Evolutionary conservation across 2,888 invertebrate genomes (phyloP), one percentile per base, ranked within the genome.

Genomic region (Ennomos fuscantarius): DNA sequence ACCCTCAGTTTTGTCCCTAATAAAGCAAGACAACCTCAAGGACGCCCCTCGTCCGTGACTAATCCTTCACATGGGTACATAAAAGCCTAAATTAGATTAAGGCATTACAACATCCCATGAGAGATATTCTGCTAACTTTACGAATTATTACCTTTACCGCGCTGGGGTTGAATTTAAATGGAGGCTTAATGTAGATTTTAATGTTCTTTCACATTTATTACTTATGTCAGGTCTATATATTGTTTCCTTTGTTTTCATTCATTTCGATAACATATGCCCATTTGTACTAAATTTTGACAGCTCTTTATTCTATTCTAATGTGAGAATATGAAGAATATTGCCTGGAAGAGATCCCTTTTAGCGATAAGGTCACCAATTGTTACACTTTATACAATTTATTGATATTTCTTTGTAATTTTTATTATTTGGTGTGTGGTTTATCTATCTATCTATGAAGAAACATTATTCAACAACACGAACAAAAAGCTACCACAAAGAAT

Each of bases 171-270:
- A 61, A 52, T 62, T 36, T 55, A 45, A 63, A 63, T 57, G 50
- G 53, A 24, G 40, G 31, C 55, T 66, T 75, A 68, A 73, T 67
- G 61, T 61, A 53, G 55, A 48, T 69, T 74, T 68, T 64, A 62
- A 56, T 36, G 53, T 36, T 56, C 45, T 65, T 62, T 44, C 35
- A 12, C 44, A 45, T 53, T 47, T 64, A 59, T 68, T 63, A 68
- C 31, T 12, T 42, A n/a, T 32, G n/a, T 24, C 34, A 42, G 8
- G 13, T 24, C 24, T 24, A 24, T 3, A 24, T 24, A 24, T 24
- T 24, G 24, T 24, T 24, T 24, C 6, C 24, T 24, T 6, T 24
- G 6, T 24, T 24, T 24, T 24, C 6, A 24, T 24, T 5, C 24
- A 24, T 24, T 6, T 2, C 24, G 3, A 6, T 24, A 24, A 24